Base-by-base conservation (phyloP, 1,140 invertebrate genomes). In the Oncopeltus fasciatus region DNA sequence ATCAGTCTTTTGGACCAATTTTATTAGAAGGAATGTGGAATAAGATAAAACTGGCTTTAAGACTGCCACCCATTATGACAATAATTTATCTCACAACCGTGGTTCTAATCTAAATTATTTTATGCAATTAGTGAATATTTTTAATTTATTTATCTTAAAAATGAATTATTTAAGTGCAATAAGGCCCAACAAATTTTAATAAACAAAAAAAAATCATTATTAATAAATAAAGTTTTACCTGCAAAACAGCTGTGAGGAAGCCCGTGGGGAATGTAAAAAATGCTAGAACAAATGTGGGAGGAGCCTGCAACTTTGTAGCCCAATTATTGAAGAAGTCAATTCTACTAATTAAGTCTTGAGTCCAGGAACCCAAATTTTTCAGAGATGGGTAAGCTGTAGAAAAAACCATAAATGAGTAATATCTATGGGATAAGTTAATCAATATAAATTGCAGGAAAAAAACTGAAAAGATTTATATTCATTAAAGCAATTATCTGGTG, bases 261-360 rank as follows among this genome's bases (percentile, higher is more conserved):
- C 88, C 89, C 44, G 91, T 90, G 14, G 92, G 92, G 69, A 90
- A 92, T 46, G 90, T 92, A 70, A 88, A 90, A n/a, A 90, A 87
- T 1, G 86, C 81, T 53, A 95, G 74, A 90, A 90, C 94, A 71
- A 92, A 90, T 18, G 89, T 77, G 24, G 82, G 73, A 1, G 90
- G 90, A 14, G 87, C 79, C 65, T 82, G 81, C 5, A 83, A 80
- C 0, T 83, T 87, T 65, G 74, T 74, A 1, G 87, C 83, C 90
- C 90, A 93, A 49, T 74, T 76, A 27, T 72, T 64, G 68, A 92
- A 83, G 72, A 89, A 83, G 44, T 84, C 80, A 8, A 91, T 79
- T 59, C 89, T 77, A 64, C 74, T 73, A 18, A 80, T 78, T 64
- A 93, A 74, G 77, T 93, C 90, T 63, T 86, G 77, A 9, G 85